phyloP scores from a whole-genome alignment of 1,140 invertebrate genomes.

The Drosophila pallidifrons region DNA sequence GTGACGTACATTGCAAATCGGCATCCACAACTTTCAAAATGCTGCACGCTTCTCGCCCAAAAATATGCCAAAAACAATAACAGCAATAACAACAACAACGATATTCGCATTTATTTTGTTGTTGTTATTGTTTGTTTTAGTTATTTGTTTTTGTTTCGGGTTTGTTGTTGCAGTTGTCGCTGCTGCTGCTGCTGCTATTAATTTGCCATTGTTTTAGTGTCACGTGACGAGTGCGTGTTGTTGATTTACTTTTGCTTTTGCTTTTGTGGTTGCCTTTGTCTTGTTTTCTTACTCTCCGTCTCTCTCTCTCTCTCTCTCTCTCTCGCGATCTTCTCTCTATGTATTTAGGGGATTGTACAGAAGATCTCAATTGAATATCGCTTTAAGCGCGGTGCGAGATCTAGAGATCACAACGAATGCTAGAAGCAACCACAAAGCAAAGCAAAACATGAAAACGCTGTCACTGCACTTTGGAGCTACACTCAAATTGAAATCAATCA shows the following conservation, averaged over 20 bases:
- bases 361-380: background rate
- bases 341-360: background rate
- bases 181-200: background rate
- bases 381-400: background rate
- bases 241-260: conserved; percentile 5
- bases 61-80: conserved; percentile 5
- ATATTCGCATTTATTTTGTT: conserved; percentile 7
- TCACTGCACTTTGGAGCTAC: conserved; percentile 27
- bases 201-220: conserved; percentile 12
- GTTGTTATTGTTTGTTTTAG: background rate
- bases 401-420: background rate
- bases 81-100: background rate
- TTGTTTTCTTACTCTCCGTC: background rate
- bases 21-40: conserved; percentile 38
- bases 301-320: background rate
- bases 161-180: background rate
- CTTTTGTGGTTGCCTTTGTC: background rate
- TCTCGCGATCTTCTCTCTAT: background rate
- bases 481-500: conserved; percentile 33
- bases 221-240: conserved; percentile 37
- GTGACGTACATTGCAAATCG: conserved; percentile 36
- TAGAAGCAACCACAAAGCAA: too few species aligned
- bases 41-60: conserved; percentile 40
- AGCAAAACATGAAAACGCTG: too few species aligned
- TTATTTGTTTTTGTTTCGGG: background rate